These are phyloP conservation scores for Cynoglossus semilaevis DNA, from an alignment of 2,113 vertebrate genomes.

Conservation along the genomic window DNA sequence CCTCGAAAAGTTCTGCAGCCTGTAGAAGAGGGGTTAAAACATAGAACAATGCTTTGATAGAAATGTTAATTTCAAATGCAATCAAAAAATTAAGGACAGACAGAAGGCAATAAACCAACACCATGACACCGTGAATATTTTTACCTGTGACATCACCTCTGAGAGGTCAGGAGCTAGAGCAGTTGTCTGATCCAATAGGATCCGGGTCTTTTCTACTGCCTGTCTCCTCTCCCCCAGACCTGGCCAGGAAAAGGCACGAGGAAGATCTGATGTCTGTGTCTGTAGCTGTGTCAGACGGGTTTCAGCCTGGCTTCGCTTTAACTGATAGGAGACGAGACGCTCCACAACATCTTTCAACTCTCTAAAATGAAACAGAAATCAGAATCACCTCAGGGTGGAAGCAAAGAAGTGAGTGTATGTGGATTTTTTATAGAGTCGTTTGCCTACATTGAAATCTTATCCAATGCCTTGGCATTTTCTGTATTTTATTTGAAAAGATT, in stretches of 20 bases:
- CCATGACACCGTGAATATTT: too few species aligned
- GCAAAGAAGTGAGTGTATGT: too few species aligned
- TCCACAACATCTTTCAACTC: slow-evolving; percentile 59
- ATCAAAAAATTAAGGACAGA: too few species aligned
- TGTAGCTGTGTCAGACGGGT: slow-evolving; percentile 58
- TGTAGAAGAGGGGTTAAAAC: slow-evolving; percentile 9
- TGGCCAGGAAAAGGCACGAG: slow-evolving; percentile 70
- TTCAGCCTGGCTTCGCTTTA: slow-evolving; percentile 43
- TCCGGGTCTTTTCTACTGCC: slow-evolving; percentile 59
- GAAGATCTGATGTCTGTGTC: slow-evolving; percentile 54
- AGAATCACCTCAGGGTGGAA: too few species aligned
- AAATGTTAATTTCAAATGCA: too few species aligned
- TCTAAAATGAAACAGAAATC: slow-evolving; percentile 12
- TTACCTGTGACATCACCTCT: slow-evolving; percentile 32
- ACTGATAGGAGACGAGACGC: slow-evolving; percentile 53
- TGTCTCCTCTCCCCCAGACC: slow-evolving; percentile 74
- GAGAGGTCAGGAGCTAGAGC: slow-evolving; percentile 54
- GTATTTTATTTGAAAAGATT: too few species aligned
- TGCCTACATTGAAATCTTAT: too few species aligned
- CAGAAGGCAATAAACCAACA: too few species aligned
- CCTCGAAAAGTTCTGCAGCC: slow-evolving; percentile 61
- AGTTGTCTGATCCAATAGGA: slow-evolving; percentile 56
- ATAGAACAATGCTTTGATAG: background rate
- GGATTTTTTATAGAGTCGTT: too few species aligned
- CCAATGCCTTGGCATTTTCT: too few species aligned